A percentile compares a stretch with the other conserved stretches of the same genome.
Evolutionary conservation across 2,113 vertebrate genomes (phyloP).

Genomic region (Dendropsophus ebraccatus): DNA sequence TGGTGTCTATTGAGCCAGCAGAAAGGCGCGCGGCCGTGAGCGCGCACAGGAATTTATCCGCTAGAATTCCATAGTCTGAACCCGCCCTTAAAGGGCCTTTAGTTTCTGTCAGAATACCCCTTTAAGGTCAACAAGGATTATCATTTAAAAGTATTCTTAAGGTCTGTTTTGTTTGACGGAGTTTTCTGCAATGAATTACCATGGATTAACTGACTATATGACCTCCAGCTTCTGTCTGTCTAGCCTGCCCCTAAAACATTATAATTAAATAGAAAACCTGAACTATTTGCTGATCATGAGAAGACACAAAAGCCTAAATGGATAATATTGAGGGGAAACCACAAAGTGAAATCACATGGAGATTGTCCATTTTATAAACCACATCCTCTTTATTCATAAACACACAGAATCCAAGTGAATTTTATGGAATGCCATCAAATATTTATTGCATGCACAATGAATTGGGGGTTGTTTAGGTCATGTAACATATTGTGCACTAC

Average conservation of each 20-base stretch:
- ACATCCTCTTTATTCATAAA: background rate
- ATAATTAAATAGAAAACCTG: background rate
- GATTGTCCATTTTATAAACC: background rate
- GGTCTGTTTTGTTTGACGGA: background rate
- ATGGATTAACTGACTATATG: background rate
- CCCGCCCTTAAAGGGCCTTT: too few relatives aligned
- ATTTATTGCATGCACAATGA: background rate
- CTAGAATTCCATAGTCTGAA: too few relatives aligned
- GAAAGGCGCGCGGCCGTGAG: too few relatives aligned
- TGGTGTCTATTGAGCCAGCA: too few relatives aligned
- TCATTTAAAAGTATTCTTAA: background rate
- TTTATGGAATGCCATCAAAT: background rate
- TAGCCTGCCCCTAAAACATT: background rate
- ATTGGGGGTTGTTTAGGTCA: background rate
- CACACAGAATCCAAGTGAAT: background rate
- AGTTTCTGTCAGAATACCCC: too few relatives aligned
- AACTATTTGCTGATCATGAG: background rate
- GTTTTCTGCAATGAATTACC: background rate
- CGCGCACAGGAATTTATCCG: too few relatives aligned
- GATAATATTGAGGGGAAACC: background rate
- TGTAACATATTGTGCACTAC: background rate
- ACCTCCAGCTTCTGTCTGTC: background rate
- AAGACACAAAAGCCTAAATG: background rate
- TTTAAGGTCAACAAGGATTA: background rate
- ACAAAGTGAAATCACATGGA: slow-evolving; percentile 21